These are phyloP conservation scores for Stegastes partitus DNA, from an alignment of 2,113 vertebrate species.

Conservation along the genomic window DNA sequence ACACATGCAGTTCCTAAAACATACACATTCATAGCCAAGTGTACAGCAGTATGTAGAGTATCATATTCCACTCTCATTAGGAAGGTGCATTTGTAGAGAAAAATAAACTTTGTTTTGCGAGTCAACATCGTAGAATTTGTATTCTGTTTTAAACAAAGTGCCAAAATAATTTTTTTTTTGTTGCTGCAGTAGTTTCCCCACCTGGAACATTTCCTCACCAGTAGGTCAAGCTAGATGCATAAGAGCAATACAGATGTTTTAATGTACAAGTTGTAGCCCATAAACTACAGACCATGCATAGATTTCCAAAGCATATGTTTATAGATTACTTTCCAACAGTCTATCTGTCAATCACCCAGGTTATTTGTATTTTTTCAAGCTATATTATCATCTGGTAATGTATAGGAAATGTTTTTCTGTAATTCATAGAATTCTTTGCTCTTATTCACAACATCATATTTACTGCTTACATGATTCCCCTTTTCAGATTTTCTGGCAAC, in stretches of 20 bases:
- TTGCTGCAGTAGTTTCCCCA: neutral
- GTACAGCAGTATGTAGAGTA: conserved; percentile 4
- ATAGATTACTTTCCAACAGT: no score
- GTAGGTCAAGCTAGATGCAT: neutral
- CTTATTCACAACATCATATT: no score
- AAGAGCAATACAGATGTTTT: neutral
- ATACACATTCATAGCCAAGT: conserved; percentile 33
- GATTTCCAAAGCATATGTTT: conserved; percentile 7
- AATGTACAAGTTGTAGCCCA: neutral
- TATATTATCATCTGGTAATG: no score
- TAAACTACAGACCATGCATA: conserved; percentile 11
- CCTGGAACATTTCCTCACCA: neutral
- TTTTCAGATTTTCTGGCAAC: neutral
- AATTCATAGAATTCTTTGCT: no score
- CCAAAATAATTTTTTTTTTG: conserved; percentile 1
- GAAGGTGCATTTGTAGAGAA: conserved; percentile 36
- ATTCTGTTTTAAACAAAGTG: conserved; percentile 12
- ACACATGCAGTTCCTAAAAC: conserved; percentile 45
- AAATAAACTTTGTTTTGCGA: conserved; percentile 18
- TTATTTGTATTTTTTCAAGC: no score
- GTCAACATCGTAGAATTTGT: neutral
- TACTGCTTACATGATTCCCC: no score
- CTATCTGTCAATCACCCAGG: no score
- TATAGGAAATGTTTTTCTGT: no score
- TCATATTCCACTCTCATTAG: neutral